phyloP scores from a whole-genome alignment of 1,140 invertebrate species.

The Atopsyche davidsoni region DNA sequence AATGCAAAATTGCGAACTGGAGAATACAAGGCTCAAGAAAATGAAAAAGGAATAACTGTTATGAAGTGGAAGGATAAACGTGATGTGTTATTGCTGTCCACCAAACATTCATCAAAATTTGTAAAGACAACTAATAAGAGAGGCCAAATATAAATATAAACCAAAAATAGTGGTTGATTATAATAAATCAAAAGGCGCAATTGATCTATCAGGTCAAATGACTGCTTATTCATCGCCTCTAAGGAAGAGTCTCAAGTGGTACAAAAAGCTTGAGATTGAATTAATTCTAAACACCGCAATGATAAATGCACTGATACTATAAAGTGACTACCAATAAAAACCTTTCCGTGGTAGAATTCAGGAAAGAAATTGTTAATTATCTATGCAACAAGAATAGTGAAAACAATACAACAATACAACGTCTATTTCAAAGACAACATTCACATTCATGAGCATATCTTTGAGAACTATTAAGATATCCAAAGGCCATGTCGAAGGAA shows the following conservation, averaged over 20 bases:
- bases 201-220: no score
- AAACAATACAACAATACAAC: no score
- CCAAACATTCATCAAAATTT: conserved; percentile 34
- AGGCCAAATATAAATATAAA: conserved; percentile 33
- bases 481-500: no score
- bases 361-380: conserved; percentile 17
- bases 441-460: no score
- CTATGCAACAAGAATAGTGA: conserved; percentile 29
- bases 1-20: conserved; percentile 37
- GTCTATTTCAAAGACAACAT: no score
- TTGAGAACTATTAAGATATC: no score
- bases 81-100: conserved; percentile 38
- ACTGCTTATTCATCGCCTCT: no score
- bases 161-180: conserved; percentile 38
- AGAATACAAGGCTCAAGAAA: conserved; percentile 34
- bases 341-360: conserved; percentile 23
- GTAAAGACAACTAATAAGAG: conserved; percentile 30
- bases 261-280: no score
- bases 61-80: conserved; percentile 41
- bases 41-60: conserved; percentile 37
- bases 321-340: conserved; percentile 20
- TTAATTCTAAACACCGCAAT: conserved; percentile 3
- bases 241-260: no score
- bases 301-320: conserved; percentile 5
- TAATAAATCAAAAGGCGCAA: conserved; percentile 38